phyloP scores from a whole-genome alignment of 2,888 invertebrate species.

The Bombyx huttoni region DNA sequence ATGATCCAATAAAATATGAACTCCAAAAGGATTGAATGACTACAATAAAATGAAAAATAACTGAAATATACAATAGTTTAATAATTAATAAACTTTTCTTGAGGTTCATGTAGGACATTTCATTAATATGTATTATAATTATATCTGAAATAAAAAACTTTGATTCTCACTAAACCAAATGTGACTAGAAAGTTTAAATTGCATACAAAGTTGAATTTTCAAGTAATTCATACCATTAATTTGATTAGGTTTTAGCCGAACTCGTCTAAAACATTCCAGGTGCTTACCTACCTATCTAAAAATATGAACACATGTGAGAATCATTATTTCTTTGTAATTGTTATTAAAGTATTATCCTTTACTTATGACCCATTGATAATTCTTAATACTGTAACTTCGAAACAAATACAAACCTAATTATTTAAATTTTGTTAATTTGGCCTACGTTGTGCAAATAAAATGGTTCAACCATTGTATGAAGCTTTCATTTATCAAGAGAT shows the following conservation, averaged over 20 bases:
- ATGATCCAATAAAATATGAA: constrained; percentile 4
- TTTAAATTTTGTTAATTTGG: background rate
- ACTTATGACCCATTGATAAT: too few relatives aligned
- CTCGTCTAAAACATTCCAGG: too few relatives aligned
- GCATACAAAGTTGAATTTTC: background rate
- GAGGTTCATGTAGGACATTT: background rate
- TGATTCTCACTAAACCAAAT: background rate
- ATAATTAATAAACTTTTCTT: background rate
- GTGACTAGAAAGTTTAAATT: background rate
- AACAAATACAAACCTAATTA: too few relatives aligned
- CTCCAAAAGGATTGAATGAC: background rate
- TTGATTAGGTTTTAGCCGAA: too few relatives aligned
- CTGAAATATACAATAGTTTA: background rate
- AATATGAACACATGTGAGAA: too few relatives aligned
- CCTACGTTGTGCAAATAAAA: background rate
- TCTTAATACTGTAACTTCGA: too few relatives aligned
- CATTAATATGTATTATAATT: too few relatives aligned
- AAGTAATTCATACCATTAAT: too few relatives aligned
- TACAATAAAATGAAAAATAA: background rate
- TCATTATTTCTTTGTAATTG: too few relatives aligned
- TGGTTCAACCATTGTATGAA: background rate
- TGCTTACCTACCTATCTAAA: too few relatives aligned
- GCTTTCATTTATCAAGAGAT: background rate
- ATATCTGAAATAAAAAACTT: too few relatives aligned
- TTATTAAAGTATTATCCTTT: too few relatives aligned